phyloP scores from a whole-genome alignment of 2,888 invertebrate species.

The Sisyra terminalis region DNA sequence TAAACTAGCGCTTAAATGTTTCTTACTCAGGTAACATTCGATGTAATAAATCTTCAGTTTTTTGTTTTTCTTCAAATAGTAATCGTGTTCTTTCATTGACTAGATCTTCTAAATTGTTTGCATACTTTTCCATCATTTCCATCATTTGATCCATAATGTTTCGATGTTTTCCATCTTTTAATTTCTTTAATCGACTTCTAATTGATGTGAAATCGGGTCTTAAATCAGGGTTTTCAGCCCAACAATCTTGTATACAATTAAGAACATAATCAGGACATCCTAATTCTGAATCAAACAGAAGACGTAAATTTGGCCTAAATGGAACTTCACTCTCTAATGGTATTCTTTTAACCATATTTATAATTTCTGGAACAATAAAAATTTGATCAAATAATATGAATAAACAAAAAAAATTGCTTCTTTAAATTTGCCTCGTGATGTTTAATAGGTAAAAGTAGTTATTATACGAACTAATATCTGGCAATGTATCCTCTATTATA shows the following conservation, averaged over 20 bases:
- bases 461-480: too few species aligned
- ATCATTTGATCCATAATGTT: slow-evolving; percentile 97
- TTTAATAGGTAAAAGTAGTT: too few species aligned
- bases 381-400: neutral
- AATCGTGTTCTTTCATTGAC: slow-evolving; percentile 82
- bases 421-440: too few species aligned
- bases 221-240: slow-evolving; percentile 69
- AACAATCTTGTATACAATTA: slow-evolving; percentile 72
- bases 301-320: slow-evolving; percentile 63
- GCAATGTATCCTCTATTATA: too few species aligned
- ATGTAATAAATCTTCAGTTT: slow-evolving; percentile 82
- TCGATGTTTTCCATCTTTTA: slow-evolving; percentile 76
- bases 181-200: slow-evolving; percentile 64
- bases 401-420: neutral
- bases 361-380: slow-evolving; percentile 47
- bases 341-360: slow-evolving; percentile 60
- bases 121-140: slow-evolving; percentile 95
- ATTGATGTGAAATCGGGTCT: slow-evolving; percentile 77
- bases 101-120: slow-evolving; percentile 86
- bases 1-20: neutral
- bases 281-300: slow-evolving; percentile 49
- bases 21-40: slow-evolving; percentile 84
- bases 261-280: slow-evolving; percentile 70
- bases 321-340: slow-evolving; percentile 50
- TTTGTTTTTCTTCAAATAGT: slow-evolving; percentile 81